Evolutionary conservation across 2,113 vertebrate genomes (phyloP), one percentile per base, ranked within the genome.

Genomic region (Coptodon bakossiorum): DNA sequence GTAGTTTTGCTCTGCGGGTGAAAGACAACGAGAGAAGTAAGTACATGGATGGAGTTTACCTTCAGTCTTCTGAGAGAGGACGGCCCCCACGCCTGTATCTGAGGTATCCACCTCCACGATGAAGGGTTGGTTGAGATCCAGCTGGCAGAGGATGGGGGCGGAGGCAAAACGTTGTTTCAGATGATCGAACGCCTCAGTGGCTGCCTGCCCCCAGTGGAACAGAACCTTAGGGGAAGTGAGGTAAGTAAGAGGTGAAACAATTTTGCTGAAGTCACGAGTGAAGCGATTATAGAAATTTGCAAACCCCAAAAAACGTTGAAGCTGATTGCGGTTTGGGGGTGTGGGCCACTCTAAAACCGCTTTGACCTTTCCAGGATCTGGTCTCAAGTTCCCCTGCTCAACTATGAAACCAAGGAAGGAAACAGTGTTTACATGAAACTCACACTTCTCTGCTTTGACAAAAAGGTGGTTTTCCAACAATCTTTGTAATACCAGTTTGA

Each of bases 11-110:
- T 57, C 54, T 57, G 12, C 12, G 4, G 24, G n/a, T 54, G 53
- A 54, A 24, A 54, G 10, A 7, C 53, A 24, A 54, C 10, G 6
- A 54, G 53, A 54, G n/a, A 54, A 54, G 53, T 54, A 54, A 54
- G n/a, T 10, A 1, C 53, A 24, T 54, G 53, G 53, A 54, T 24
- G 53, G 53, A 54, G 53, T 54, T 54, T 54, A 54, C 53, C 53
- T 54, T 54, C 53, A 54, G 53, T 54, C 6, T 54, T 54, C 53
- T 54, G 53, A 54, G n/a, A 54, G 53, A 54, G n/a, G 53, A 54
- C 10, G 1, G 0, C n/a, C 7, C 6, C n/a, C 53, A 54, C 1
- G n/a, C 53, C n/a, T 4, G 6, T 12, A 54, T 54, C n/a, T 12
- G 53, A 54, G n/a, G 53, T n/a, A 54, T 24, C 53, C 53, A 24